Evolutionary conservation across 2,888 invertebrate species (phyloP).

Genomic region (Lepeophtheirus nordmannii): DNA sequence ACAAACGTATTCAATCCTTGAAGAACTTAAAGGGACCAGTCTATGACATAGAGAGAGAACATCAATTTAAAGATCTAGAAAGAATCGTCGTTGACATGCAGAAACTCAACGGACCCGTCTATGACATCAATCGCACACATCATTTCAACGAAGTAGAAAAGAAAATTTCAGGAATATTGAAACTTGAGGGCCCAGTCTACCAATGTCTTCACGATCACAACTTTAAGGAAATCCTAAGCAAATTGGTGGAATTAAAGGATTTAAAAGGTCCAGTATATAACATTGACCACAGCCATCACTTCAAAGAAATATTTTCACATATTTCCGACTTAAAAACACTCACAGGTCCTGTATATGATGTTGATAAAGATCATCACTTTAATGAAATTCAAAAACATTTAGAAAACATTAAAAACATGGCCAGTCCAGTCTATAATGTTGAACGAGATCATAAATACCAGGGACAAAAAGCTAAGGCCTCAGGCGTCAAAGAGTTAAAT

Average conservation of each 20-base stretch:
- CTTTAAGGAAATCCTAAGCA: slow-evolving; percentile 10
- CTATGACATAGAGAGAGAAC: slow-evolving; percentile 17
- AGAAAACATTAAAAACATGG: slow-evolving; percentile 9
- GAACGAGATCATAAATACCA: slow-evolving; percentile 7
- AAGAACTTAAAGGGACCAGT: slow-evolving; percentile 15
- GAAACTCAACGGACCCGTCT: slow-evolving; percentile 16
- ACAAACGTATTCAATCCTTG: background rate
- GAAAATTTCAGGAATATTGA: background rate
- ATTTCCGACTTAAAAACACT: slow-evolving; percentile 15
- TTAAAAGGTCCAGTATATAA: slow-evolving; percentile 22
- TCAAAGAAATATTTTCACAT: slow-evolving; percentile 15
- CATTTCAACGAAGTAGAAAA: slow-evolving; percentile 21
- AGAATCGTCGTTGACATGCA: slow-evolving; percentile 1
- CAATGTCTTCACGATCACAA: slow-evolving; percentile 4
- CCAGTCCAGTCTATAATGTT: slow-evolving; percentile 15
- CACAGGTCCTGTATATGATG: slow-evolving; percentile 22
- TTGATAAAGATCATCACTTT: slow-evolving; percentile 19
- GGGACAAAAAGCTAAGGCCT: background rate
- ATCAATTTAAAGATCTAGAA: slow-evolving; percentile 11
- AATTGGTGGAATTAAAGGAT: slow-evolving; percentile 6
- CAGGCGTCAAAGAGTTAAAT: slow-evolving; percentile 11
- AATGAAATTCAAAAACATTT: slow-evolving; percentile 17
- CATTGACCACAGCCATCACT: slow-evolving; percentile 14
- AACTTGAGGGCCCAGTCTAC: slow-evolving; percentile 13
- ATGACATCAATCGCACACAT: slow-evolving; percentile 17